Conservation (phyloP, 2,888 invertebrate species). For the Torymus tubicola region DNA sequence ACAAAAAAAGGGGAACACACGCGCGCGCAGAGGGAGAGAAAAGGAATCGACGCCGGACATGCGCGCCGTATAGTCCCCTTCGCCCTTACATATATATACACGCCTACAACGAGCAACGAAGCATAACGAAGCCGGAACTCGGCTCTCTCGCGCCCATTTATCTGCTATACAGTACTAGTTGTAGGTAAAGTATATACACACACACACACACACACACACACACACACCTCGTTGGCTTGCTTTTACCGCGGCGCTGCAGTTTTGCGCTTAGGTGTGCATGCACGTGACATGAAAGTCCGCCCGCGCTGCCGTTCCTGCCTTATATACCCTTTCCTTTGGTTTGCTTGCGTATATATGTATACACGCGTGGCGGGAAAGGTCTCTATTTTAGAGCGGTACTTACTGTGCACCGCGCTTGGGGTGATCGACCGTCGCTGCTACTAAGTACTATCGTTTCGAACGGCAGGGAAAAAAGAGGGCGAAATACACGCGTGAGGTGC, state of each 20-base stretch:
- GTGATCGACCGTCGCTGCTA: conserved; percentile 16
- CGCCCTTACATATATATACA: background rate
- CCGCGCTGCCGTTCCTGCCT: background rate
- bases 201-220: no score
- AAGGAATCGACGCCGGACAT: background rate
- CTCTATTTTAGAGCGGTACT: conserved; percentile 24
- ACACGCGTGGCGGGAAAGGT: background rate
- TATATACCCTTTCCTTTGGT: background rate
- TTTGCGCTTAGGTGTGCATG: background rate
- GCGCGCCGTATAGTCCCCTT: background rate
- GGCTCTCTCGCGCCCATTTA: conserved; percentile 26
- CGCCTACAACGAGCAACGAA: background rate
- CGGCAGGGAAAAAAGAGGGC: no score
- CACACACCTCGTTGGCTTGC: no score
- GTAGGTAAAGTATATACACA: background rate
- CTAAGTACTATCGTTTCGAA: no score
- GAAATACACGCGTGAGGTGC: no score
- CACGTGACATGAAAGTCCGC: conserved; percentile 16
- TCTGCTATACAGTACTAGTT: background rate
- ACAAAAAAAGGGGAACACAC: no score
- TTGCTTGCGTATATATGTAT: background rate
- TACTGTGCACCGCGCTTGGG: background rate
- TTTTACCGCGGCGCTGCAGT: no score
- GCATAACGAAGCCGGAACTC: conserved; percentile 40
- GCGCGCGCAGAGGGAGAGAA: no score